Conservation (phyloP, 2,888 invertebrate genomes). For the Incurvaria masculella region DNA sequence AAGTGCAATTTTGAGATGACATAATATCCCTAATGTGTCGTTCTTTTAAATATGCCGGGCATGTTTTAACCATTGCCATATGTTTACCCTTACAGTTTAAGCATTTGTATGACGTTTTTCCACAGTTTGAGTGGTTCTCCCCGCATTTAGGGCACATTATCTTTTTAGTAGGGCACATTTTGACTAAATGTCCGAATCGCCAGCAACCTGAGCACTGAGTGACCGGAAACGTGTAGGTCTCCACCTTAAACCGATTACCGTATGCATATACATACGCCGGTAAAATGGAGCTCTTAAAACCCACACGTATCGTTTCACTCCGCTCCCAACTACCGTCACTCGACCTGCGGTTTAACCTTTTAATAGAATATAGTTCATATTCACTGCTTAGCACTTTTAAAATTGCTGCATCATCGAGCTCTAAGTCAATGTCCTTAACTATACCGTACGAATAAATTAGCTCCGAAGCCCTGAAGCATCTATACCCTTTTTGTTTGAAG, state of each 20-base stretch:
- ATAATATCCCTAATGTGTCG: conserved; percentile 3
- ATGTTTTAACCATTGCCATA: not conserved
- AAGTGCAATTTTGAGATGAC: conserved; percentile 9
- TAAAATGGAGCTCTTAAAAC: conserved; percentile 1
- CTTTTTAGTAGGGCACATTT: conserved; percentile 1
- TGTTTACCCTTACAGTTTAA: conserved; percentile 13
- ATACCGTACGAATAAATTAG: not conserved
- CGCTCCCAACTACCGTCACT: not conserved
- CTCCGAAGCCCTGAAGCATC: not conserved
- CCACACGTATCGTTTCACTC: conserved; percentile 2
- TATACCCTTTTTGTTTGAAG: not conserved
- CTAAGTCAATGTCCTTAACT: conserved; percentile 1
- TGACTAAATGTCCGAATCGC: not conserved
- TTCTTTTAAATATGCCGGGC: conserved; percentile 1
- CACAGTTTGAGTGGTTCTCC: conserved; percentile 2
- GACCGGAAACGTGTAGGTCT: conserved; percentile 1
- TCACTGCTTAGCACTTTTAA: not conserved
- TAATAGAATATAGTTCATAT: not conserved
- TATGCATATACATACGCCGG: conserved; percentile 1
- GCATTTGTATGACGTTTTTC: conserved; percentile 4
- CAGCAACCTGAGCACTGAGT: conserved; percentile 4
- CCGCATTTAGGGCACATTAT: conserved; percentile 11
- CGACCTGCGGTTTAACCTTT: conserved; percentile 1
- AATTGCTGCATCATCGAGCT: not conserved
- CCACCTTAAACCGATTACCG: not conserved